phyloP scores from a whole-genome alignment of 37 sponge, comb jelly and placozoan species.

The Tethya wilhelma region DNA sequence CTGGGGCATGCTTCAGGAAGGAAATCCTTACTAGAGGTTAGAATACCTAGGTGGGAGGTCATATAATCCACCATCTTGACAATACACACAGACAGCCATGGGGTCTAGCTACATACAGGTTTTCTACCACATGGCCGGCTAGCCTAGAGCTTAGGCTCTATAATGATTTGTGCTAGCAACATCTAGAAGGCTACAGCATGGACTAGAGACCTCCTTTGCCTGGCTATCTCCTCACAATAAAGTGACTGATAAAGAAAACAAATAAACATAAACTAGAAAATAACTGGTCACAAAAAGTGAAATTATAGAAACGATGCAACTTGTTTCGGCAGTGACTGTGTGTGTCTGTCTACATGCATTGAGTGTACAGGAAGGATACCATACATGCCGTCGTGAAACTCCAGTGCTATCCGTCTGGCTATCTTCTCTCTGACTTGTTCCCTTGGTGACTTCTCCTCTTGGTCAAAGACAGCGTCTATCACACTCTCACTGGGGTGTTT shows the following conservation, averaged over 20 bases:
- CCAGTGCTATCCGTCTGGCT: constrained; percentile 88
- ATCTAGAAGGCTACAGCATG: not conserved
- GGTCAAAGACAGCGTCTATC: not conserved
- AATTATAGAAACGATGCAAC: not conserved
- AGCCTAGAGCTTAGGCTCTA: too few species aligned
- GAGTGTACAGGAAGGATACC: constrained; percentile 55
- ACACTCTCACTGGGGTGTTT: constrained; percentile 7
- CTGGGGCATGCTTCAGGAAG: too few species aligned
- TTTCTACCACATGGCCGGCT: too few species aligned
- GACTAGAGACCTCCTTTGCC: not conserved
- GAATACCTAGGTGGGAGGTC: too few species aligned
- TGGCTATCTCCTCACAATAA: too few species aligned
- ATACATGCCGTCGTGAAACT: constrained; percentile 96
- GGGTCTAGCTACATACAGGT: too few species aligned
- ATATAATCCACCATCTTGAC: too few species aligned
- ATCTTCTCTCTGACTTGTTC: constrained; percentile 74
- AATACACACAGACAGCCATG: too few species aligned
- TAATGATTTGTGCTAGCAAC: too few species aligned
- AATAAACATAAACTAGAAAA: not conserved
- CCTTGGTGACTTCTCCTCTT: too few species aligned
- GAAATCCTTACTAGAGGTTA: too few species aligned
- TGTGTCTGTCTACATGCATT: not conserved
- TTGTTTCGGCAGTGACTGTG: not conserved
- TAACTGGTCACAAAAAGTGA: not conserved
- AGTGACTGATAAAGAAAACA: too few species aligned